Evolutionary conservation across 1,140 invertebrate genomes (phyloP).

Genomic region (Drosophila eugracilis): DNA sequence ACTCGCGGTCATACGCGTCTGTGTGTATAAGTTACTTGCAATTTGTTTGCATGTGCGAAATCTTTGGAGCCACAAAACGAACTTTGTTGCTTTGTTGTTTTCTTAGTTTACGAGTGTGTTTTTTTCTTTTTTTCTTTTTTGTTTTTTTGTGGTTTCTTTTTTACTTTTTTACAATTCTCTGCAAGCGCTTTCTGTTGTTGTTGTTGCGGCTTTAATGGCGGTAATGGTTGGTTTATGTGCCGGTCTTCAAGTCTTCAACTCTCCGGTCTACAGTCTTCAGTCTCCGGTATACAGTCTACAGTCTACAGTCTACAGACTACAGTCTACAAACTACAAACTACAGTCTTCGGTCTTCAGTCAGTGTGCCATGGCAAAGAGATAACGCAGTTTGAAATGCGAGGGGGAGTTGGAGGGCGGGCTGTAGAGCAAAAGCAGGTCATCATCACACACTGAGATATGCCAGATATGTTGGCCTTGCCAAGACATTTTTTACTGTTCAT

Average conservation of each 20-base stretch:
- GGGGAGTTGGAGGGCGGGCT: slow-evolving; percentile 12
- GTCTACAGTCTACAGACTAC: slow-evolving; percentile 1
- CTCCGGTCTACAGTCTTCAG: slow-evolving; percentile 6
- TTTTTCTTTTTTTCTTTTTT: slow-evolving; percentile 5
- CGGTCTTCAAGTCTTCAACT: slow-evolving; percentile 25
- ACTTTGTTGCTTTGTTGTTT: slow-evolving; percentile 43
- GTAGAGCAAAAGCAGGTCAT: slow-evolving; percentile 44
- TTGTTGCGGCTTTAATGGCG: slow-evolving; percentile 28
- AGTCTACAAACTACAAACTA: background rate
- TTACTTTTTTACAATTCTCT: slow-evolving; percentile 30
- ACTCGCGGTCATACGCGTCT: slow-evolving; percentile 7
- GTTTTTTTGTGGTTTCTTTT: too few relatives aligned
- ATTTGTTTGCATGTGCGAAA: slow-evolving; percentile 61
- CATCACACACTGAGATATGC: slow-evolving; percentile 25
- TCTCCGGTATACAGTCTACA: slow-evolving; percentile 3
- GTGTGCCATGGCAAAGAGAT: slow-evolving; percentile 49
- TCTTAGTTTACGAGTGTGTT: slow-evolving; percentile 14
- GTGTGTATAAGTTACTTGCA: slow-evolving; percentile 31
- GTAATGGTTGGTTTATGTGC: slow-evolving; percentile 42
- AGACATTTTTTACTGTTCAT: background rate
- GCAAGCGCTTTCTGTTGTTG: slow-evolving; percentile 17
- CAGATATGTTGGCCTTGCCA: slow-evolving; percentile 27
- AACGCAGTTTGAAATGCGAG: slow-evolving; percentile 15
- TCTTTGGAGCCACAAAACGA: slow-evolving; percentile 27
- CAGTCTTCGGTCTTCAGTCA: slow-evolving; percentile 10